A percentile compares a stretch with the other conserved stretches of the same genome.
phyloP scores from a whole-genome alignment of 1,140 invertebrate genomes.

The Atopsyche davidsoni region DNA sequence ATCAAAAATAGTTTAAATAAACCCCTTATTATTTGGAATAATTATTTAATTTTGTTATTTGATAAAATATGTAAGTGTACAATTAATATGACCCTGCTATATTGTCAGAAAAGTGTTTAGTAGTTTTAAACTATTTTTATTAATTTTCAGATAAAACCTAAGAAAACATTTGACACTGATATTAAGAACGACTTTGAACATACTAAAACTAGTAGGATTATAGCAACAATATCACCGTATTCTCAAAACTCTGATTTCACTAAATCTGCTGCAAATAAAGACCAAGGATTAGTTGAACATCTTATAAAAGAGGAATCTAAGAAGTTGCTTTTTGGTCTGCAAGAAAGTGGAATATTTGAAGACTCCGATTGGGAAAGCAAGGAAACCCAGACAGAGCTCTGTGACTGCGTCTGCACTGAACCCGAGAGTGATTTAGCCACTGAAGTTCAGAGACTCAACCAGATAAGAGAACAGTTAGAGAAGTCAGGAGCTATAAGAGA shows the following conservation, averaged over 20 bases:
- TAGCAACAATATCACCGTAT: constrained; percentile 47
- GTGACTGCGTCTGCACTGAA: constrained; percentile 39
- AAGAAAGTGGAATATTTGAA: constrained; percentile 63
- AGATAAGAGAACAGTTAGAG: constrained; percentile 51
- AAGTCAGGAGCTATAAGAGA: constrained; percentile 45
- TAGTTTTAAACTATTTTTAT: too few relatives aligned
- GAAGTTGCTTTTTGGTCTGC: constrained; percentile 37
- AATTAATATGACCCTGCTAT: too few relatives aligned
- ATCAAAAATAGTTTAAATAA: too few relatives aligned
- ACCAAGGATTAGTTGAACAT: constrained; percentile 8
- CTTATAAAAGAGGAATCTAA: constrained; percentile 23
- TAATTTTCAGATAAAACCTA: constrained; percentile 23
- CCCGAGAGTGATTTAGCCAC: constrained; percentile 45
- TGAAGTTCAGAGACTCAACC: constrained; percentile 52
- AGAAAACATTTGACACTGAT: constrained; percentile 20
- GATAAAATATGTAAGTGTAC: too few relatives aligned
- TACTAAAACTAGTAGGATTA: constrained; percentile 35
- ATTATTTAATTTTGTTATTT: too few relatives aligned
- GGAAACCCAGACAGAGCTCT: constrained; percentile 50
- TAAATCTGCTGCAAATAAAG: constrained; percentile 15
- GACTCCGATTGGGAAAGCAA: constrained; percentile 44
- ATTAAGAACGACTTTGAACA: constrained; percentile 26
- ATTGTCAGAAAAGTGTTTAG: too few relatives aligned
- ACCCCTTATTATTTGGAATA: too few relatives aligned
- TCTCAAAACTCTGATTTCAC: constrained; percentile 34